These are phyloP conservation scores for Hydractinia symbiolongicarpus DNA, from an alignment of 30 jellyfish, hydroid and myxozoan species.

Conservation along the genomic window DNA sequence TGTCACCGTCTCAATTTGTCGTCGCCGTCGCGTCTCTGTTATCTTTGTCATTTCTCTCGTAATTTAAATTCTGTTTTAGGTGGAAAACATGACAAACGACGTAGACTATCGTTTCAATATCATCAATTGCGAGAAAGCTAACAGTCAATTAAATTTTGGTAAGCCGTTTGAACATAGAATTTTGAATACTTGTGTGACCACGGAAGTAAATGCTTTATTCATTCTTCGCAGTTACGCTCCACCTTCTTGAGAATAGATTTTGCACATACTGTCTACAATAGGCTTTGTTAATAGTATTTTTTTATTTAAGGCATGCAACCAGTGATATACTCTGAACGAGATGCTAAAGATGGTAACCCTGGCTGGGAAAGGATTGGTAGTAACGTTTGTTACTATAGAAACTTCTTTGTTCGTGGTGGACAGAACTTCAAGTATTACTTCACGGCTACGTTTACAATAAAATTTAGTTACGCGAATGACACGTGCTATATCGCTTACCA, in stretches of 20 bases:
- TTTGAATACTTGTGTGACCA: too few relatives aligned
- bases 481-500: conserved; percentile 88
- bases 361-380: conserved; percentile 91
- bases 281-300: background rate
- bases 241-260: too few relatives aligned
- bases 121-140: conserved; percentile 88
- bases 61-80: conserved; percentile 34
- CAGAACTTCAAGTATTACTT: conserved; percentile 37
- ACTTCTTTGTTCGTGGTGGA: conserved; percentile 46
- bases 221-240: too few relatives aligned
- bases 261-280: background rate
- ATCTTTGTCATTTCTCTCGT: background rate
- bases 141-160: conserved; percentile 94
- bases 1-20: background rate
- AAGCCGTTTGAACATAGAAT: background rate
- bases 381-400: conserved; percentile 79
- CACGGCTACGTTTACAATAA: conserved; percentile 86
- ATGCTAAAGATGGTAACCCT: conserved; percentile 66
- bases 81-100: conserved; percentile 64
- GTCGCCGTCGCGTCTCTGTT: background rate
- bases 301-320: conserved; percentile 81
- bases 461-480: conserved; percentile 71
- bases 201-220: too few relatives aligned
- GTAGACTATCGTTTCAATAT: conserved; percentile 76
- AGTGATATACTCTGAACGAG: conserved; percentile 59